Base-by-base conservation (phyloP, 2,797 vertebrate species). In the Esox masquinongy region DNA sequence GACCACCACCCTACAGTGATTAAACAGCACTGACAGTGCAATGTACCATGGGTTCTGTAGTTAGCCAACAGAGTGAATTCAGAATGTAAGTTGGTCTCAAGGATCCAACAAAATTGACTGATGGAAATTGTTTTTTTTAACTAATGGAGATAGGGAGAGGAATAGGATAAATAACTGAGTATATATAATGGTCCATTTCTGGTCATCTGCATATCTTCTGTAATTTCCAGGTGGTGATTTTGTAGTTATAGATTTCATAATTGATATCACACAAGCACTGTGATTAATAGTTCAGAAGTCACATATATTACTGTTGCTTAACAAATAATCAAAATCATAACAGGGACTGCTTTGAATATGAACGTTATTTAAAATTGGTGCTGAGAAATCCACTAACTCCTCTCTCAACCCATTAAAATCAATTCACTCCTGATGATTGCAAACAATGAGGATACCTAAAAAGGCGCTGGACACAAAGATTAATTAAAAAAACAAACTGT, bases 401-500 rank as follows among this genome's bases (percentile, higher is more conserved):
- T 81, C 83, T 89, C 86, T 88, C 88, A 84, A 87, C 79, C 83
- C 86, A 87, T 87, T 88, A 85, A 86, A 89, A 91, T 84, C 76
- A 79, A 85, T 85, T 89, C 82, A 88, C 80, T 91, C 79, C 77
- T 73, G 76, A 85, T 81, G 88, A 90, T 87, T 86, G 82, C 84
- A 88, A 93, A 93, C 91, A 92, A 93, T 88, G 86, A 85, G 85
- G 84, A 90, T 88, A 88, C 86, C 84, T 86, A 89, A 89, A 84
- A 87, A 79, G 88, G 86, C 84, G 83, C 89, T 87, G 90, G 88
- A 92, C 89, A 93, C 92, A 92, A 92, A 93, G 91, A 95, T 94
- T 93, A 93, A 94, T 94, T 94, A 84, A 93, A 90, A 91, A 91
- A 90, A 89, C 84, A 90, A 89, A 82, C 89, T 76, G 78, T 88